Evolutionary conservation across 2,888 invertebrate genomes (phyloP), one percentile per base, ranked within the genome.

Genomic region (Psylliodes chrysocephalus): DNA sequence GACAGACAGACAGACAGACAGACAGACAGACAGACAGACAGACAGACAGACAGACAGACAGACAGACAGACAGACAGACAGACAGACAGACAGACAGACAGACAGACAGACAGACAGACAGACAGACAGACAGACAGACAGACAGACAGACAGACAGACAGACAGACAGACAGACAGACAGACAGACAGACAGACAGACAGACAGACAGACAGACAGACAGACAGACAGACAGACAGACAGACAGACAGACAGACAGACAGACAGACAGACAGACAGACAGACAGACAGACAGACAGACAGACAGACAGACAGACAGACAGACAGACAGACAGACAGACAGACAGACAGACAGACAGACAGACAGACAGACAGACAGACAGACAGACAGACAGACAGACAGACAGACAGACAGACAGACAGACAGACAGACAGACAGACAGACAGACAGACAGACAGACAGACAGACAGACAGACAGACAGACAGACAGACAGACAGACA

Each of bases 21-120:
- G 60, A 60, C 53, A 60, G 60, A 60, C 60, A 52, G 60, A 60
- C 53, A 60, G 60, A 60, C 60, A 60, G 60, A 60, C 53, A 52
- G 60, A 60, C 60, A 60, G 60, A 60, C 53, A 60, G 60, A 60
- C 60, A 60, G 60, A 60, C 53, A 52, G 60, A 60, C 60, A 60
- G 60, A 60, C 53, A 60, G 60, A 60, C 60, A 52, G 60, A 60
- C 53, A 60, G 60, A 60, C 53, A 60, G 60, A 60, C 53, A 52
- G 60, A 52, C 30, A 33, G 52, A 52, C 15, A 35, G 17, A 30
- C 35, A 35, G 22, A 22, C 3, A 22, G 22, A 22, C 22, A 22
- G 22, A 22, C 3, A 22, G 60, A 60, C 60, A 60, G 60, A 60
- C 44, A 52, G 60, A 60, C 60, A 60, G 60, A 60, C 53, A 60